Conservation (phyloP, 2,113 vertebrate genomes). For the Pampusana beccarii region DNA sequence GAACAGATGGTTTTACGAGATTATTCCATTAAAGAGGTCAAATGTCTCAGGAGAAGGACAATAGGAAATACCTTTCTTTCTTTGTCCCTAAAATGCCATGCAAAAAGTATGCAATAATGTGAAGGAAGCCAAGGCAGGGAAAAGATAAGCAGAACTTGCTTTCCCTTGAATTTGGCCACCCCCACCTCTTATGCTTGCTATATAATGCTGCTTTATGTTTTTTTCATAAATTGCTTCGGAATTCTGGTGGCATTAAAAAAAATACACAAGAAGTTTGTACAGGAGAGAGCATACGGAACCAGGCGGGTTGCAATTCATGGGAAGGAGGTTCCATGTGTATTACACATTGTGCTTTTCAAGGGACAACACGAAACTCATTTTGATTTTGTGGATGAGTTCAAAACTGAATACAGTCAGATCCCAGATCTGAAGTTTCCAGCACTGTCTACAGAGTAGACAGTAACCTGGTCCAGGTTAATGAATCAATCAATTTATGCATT, state of each 20-base stretch:
- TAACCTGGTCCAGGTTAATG: neutral
- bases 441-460: neutral
- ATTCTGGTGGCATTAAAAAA: neutral
- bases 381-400: neutral
- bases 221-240: neutral
- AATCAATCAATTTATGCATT: neutral
- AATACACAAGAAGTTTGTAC: neutral
- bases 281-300: neutral
- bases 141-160: neutral
- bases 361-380: neutral
- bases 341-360: neutral
- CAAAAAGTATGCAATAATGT: neutral
- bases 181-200: neutral
- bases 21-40: neutral
- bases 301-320: neutral
- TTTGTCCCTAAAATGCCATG: neutral
- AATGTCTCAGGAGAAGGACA: neutral
- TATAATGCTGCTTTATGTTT: neutral
- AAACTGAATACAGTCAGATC: neutral
- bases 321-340: neutral
- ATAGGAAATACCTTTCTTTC: neutral
- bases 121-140: neutral
- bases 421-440: neutral
- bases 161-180: neutral
- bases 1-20: neutral